Evolutionary conservation across 2,888 invertebrate genomes (phyloP).

Genomic region (Quadriops clusia): DNA sequence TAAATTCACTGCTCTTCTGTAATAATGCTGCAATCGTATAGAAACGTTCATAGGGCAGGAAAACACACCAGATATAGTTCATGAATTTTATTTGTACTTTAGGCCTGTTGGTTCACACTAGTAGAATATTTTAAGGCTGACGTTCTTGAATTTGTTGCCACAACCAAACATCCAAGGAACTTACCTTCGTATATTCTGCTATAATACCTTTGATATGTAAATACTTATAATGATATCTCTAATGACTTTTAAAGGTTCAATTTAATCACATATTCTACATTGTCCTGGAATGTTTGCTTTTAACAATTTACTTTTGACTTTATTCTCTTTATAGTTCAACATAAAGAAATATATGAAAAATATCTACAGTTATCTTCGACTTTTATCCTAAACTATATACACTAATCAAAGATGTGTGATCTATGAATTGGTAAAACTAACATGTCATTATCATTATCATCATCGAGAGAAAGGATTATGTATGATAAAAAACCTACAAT

Average conservation of each 20-base stretch:
- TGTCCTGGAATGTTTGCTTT: slow-evolving; percentile 10
- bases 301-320: slow-evolving; percentile 6
- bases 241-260: slow-evolving; percentile 4
- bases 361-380: slow-evolving; percentile 11
- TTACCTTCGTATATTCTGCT: slow-evolving; percentile 8
- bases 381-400: too few relatives aligned
- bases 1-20: slow-evolving; percentile 1
- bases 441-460: too few relatives aligned
- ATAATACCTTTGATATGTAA: slow-evolving; percentile 9
- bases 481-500: too few relatives aligned
- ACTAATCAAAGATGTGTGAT: too few relatives aligned
- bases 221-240: slow-evolving; percentile 5
- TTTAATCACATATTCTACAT: slow-evolving; percentile 6
- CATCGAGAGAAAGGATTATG: too few relatives aligned
- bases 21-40: too few relatives aligned
- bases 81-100: slow-evolving; percentile 15
- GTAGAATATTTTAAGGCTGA: slow-evolving; percentile 7
- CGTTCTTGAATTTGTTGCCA: slow-evolving; percentile 12
- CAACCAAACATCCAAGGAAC: slow-evolving; percentile 12
- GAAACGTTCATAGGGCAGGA: slow-evolving; percentile 3
- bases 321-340: slow-evolving; percentile 7
- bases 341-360: slow-evolving; percentile 13
- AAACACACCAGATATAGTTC: slow-evolving; percentile 10
- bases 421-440: too few relatives aligned
- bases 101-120: slow-evolving; percentile 15